Evolutionary conservation across 37 sponge, comb jelly and placozoan species (phyloP).

Genomic region (Aplysina aerophoba): DNA sequence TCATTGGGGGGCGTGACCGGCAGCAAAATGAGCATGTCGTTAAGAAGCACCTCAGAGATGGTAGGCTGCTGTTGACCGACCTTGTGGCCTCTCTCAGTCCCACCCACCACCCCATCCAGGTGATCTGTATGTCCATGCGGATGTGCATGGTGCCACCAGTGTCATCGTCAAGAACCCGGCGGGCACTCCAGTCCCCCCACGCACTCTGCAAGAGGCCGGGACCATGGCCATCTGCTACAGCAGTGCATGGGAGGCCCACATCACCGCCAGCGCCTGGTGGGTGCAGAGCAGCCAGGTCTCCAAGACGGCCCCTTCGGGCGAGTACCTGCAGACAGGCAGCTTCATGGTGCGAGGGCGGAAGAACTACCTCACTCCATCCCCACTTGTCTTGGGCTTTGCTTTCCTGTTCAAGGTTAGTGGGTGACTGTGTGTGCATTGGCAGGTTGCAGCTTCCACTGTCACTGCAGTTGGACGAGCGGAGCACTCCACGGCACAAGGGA

Average conservation of each 20-base stretch:
- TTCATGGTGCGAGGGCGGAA: constrained; percentile 99
- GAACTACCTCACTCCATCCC: constrained; percentile 92
- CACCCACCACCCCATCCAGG: constrained; percentile 33
- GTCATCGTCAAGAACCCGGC: constrained; percentile 91
- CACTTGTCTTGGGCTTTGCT: constrained; percentile 88
- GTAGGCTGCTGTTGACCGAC: constrained; percentile 27
- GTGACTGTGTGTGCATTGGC: background rate
- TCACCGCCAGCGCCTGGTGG: constrained; percentile 95
- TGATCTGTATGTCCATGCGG: constrained; percentile 98
- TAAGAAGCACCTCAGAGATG: constrained; percentile 84
- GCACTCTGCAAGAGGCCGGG: constrained; percentile 94
- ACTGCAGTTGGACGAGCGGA: constrained; percentile 79
- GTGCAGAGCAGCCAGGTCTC: constrained; percentile 94
- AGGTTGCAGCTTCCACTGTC: background rate
- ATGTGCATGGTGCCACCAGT: constrained; percentile 96
- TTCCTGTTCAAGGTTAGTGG: constrained; percentile 85
- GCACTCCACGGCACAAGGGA: constrained; percentile 73
- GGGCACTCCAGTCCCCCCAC: constrained; percentile 80
- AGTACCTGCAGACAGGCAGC: constrained; percentile 96
- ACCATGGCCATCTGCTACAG: constrained; percentile 96
- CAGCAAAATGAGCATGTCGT: constrained; percentile 97
- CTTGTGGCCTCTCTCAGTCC: background rate
- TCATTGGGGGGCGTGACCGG: constrained; percentile 96
- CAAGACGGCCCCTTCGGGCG: constrained; percentile 97
- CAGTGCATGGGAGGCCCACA: constrained; percentile 92